Conservation (phyloP, 37 sponge, comb jelly and placozoan species). For the Aphrocallistes beatrix region DNA sequence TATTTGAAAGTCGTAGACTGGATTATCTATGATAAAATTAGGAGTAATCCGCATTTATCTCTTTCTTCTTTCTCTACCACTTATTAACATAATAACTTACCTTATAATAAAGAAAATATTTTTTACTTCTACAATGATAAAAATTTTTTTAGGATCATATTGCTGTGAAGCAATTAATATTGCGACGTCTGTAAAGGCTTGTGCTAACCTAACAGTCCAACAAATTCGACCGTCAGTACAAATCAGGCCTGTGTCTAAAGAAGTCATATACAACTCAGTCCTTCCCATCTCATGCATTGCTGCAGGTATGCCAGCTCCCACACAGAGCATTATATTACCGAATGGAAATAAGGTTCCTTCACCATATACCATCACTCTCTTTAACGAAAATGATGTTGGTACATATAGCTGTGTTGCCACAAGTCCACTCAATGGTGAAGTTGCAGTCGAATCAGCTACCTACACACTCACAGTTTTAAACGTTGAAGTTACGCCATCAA, state of each 20-base stretch:
- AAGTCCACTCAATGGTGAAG: background rate
- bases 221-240: background rate
- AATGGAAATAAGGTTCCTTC: background rate
- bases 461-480: background rate
- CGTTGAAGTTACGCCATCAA: background rate
- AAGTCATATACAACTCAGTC: background rate
- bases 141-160: background rate
- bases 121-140: too few relatives aligned
- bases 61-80: too few relatives aligned
- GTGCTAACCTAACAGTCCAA: background rate
- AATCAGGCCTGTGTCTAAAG: background rate
- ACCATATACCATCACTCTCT: background rate
- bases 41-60: too few relatives aligned
- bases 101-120: too few relatives aligned
- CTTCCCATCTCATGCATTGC: background rate
- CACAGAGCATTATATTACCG: background rate
- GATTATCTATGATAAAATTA: too few relatives aligned
- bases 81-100: too few relatives aligned
- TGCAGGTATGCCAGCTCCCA: background rate
- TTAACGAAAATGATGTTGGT: background rate
- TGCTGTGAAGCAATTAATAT: background rate
- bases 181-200: background rate
- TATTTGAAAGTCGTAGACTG: too few relatives aligned
- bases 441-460: background rate
- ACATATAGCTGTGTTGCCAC: background rate